Percentiles rank a stretch among this genome's conserved stretches.
Conservation (phyloP, 2,113 vertebrate species). For the Verasper variegatus region DNA sequence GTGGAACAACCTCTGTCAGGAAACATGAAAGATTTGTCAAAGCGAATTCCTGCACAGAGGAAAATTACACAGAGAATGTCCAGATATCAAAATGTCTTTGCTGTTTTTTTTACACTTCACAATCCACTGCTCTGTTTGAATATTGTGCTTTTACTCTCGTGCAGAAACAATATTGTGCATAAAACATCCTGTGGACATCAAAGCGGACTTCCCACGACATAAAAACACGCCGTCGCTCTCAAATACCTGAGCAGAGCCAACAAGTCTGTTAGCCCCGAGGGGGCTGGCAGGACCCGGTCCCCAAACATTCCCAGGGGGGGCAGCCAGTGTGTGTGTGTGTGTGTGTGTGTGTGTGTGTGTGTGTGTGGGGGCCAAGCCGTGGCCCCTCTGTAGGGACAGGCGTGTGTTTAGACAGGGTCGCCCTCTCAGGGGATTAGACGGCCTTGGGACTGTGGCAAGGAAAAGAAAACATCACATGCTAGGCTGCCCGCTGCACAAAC, state of each 20-base stretch:
- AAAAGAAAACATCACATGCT: conserved; percentile 81
- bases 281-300: conserved; percentile 60
- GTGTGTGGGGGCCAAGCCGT: conserved; percentile 46
- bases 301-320: conserved; percentile 76
- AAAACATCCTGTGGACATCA: conserved; percentile 31
- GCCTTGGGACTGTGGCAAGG: conserved; percentile 70
- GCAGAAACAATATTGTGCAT: conserved; percentile 28
- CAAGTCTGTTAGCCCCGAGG: conserved; percentile 67
- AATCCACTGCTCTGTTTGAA: background rate
- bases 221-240: conserved; percentile 43
- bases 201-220: conserved; percentile 49
- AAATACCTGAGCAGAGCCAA: conserved; percentile 74
- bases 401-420: conserved; percentile 76
- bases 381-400: conserved; percentile 58
- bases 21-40: conserved; percentile 27
- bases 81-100: background rate
- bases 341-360: conserved; percentile 34
- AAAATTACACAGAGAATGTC: background rate
- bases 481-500: conserved; percentile 68
- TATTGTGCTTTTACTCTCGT: background rate
- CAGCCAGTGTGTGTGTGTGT: conserved; percentile 35
- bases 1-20: conserved; percentile 9
- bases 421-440: conserved; percentile 78
- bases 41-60: conserved; percentile 7
- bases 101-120: background rate